Base-by-base conservation (phyloP, 2,113 vertebrate species). In the Albula goreensis region DNA sequence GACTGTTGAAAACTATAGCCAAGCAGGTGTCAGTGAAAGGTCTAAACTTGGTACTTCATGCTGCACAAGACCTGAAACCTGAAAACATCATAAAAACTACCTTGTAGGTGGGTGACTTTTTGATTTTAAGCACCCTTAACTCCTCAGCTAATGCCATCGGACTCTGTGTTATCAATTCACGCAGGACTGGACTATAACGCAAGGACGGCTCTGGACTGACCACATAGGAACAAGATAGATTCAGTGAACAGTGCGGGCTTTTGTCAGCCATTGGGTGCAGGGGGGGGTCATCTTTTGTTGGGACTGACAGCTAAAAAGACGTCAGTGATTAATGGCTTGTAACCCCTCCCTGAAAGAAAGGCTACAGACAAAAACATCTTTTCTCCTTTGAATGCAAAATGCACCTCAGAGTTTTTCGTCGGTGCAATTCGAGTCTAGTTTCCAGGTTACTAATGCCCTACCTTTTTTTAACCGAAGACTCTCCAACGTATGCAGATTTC, bases 291-390 rank as follows among this genome's bases (percentile, higher is more conserved):
- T 91, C 94, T 96, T 97, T 96, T 97, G 96, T 97, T 91, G 78
- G 12, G 83, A 93, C 90, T 96, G 96, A 96, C 95, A 96, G 94
- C 93, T 96, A 95, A 97, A 97, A 96, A 94, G 96, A 93, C 94
- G 91, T 85, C 51, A 83, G 92, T 97, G 96, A 98, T 97, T 97
- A 97, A 97, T 96, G 95, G 96, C 94, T 94, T 90, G 88, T 90
- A 91, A 93, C 95, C 95, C 31, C 93, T 93, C 93, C 93, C 96
- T 93, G 94, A 87, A 89, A 93, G 89, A 88, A 94, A 91, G 91
- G 86, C 89, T 90, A 89, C 88, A 89, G 60, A 89, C 87, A 88
- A 88, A 90, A 86, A 86, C 81, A 84, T n/a, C 83, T 89, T 90
- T 88, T 89, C 88, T 90, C 87, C 70, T 74, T 91, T 89, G 56